Evolutionary conservation across 2,888 invertebrate genomes (phyloP).

Genomic region (Alsophila aescularia): DNA sequence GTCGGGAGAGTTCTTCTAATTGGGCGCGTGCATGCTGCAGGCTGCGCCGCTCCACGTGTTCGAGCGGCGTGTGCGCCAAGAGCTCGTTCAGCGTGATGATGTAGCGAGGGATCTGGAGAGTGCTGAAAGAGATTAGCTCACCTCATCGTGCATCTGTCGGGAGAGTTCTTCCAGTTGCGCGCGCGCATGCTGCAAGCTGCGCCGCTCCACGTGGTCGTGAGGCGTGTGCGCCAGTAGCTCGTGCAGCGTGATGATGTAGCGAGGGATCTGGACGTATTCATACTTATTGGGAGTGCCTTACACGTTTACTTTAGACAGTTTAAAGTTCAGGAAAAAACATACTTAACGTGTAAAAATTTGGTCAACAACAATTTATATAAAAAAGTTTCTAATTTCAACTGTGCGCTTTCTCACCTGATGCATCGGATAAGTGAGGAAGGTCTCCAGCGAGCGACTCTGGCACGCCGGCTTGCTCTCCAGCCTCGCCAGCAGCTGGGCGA

Average conservation of each 20-base stretch:
- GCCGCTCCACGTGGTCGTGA: slow-evolving; percentile 96
- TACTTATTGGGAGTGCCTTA: background rate
- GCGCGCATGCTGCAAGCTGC: slow-evolving; percentile 94
- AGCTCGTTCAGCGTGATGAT: slow-evolving; percentile 96
- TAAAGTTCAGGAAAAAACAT: too few relatives aligned
- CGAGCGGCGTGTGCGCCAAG: slow-evolving; percentile 95
- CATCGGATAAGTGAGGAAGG: slow-evolving; percentile 96
- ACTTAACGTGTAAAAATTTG: too few relatives aligned
- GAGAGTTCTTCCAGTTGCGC: slow-evolving; percentile 94
- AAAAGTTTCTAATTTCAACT: too few relatives aligned
- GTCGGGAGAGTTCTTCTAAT: slow-evolving; percentile 92
- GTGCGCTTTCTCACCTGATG: slow-evolving; percentile 86
- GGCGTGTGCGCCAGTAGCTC: slow-evolving; percentile 96
- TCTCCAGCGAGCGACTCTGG: slow-evolving; percentile 93
- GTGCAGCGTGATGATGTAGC: slow-evolving; percentile 96
- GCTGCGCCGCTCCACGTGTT: slow-evolving; percentile 96
- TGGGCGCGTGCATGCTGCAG: slow-evolving; percentile 94
- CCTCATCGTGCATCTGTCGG: slow-evolving; percentile 95
- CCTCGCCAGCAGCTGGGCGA: slow-evolving; percentile 90
- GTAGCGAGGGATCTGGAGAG: slow-evolving; percentile 92
- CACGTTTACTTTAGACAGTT: too few relatives aligned
- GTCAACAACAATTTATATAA: too few relatives aligned
- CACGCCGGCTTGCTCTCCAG: slow-evolving; percentile 94
- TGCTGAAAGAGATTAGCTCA: too few relatives aligned
- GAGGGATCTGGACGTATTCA: slow-evolving; percentile 94